Base-by-base conservation (phyloP, 1,140 invertebrate genomes). In the Dryas iulia region DNA sequence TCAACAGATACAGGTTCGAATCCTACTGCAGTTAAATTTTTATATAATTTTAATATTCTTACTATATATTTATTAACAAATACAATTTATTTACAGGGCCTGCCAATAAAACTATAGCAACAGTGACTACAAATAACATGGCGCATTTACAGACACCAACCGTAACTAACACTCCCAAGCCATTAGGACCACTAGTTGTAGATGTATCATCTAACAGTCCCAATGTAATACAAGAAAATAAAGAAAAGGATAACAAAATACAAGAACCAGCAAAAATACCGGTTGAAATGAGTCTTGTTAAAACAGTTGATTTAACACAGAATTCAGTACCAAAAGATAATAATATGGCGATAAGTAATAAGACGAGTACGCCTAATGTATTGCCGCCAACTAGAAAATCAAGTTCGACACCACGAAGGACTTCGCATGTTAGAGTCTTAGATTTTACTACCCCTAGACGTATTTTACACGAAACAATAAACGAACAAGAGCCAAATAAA, bases 371-470 rank as follows among this genome's bases (percentile, higher is more conserved):
- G 21, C 89, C 89, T 3, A 79, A 84, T 62, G 61, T 76, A 8
- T 33, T 82, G 33, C 84, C 86, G 7, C 81, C 80, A 7, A 56
- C 73, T 26, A 84, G 82, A 63, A 90, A 87, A 65, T 88, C 89
- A 0, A 89, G 86, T 1, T 91, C 89, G 4, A 91, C 89, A 28
- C 89, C 89, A 10, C 78, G 89, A 14, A 75, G 89, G 23, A 81
- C 78, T 14, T 85, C 87, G 3, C 87, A 91, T 69, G 74, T 90
- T 26, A 79, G 89, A 69, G 86, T 90, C 18, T 79, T 91, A 76
- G 87, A 91, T 75, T 91, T 91, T 59, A 79, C 84, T 21, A 90
- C 87, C 31, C 89, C 87, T 3, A 77, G 86, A 76, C 77, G 87
- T 71, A 87, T 89, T 63, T 74, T 89, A 70, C 75, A 84, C 61